phyloP scores from a whole-genome alignment of 2,113 vertebrate species.

The Indicator indicator region DNA sequence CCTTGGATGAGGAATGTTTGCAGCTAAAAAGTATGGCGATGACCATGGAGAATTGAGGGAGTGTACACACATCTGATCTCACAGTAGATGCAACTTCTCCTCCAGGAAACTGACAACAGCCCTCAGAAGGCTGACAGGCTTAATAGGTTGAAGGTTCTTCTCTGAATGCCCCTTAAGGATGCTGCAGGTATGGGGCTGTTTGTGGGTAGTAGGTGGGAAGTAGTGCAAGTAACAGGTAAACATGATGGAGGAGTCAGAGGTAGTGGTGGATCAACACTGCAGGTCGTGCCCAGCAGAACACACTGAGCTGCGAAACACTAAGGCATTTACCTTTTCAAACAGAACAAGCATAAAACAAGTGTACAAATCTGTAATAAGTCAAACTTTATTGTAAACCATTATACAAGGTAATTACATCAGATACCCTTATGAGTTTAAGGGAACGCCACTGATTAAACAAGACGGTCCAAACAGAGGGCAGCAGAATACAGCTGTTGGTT shows the following conservation, averaged over 20 bases:
- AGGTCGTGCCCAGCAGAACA: background rate
- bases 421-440: constrained; percentile 69
- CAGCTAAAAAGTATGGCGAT: background rate
- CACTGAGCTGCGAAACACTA: background rate
- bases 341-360: background rate
- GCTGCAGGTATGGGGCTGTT: background rate
- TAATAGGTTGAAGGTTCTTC: background rate
- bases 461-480: constrained; percentile 34
- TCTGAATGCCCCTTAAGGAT: background rate
- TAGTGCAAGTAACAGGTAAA: background rate
- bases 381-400: constrained; percentile 89
- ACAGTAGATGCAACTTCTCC: background rate
- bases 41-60: background rate
- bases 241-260: background rate
- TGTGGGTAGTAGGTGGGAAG: background rate
- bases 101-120: background rate
- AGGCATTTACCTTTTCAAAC: background rate
- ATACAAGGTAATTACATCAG: constrained; percentile 76
- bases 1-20: background rate
- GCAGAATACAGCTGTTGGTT: constrained; percentile 50
- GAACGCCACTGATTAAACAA: constrained; percentile 58
- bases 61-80: rapidly evolving
- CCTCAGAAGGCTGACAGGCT: background rate
- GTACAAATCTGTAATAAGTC: constrained; percentile 61
- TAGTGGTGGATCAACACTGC: rapidly evolving